Base-by-base conservation (phyloP, 2,113 vertebrate species). In the Trogon surrucura region DNA sequence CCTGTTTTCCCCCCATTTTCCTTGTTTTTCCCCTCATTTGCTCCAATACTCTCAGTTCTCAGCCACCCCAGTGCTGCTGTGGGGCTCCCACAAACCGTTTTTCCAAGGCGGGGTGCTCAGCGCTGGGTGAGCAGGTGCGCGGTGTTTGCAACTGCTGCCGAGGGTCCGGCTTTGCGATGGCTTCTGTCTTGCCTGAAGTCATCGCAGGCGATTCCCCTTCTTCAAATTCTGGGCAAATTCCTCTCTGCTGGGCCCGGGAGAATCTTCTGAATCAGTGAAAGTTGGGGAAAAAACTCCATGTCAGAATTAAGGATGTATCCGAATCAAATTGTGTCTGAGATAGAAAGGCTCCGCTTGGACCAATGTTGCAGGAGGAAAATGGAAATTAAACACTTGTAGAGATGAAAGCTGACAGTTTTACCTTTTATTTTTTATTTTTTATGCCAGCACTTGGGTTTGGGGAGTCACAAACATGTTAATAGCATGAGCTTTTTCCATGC, bases 201-300 rank as follows among this genome's bases (percentile, higher is more conserved):
- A 3, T 2, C 9, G 30, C 0, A 26, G 11, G 22, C 10, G 41
- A 32, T 44, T 85, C 5, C 25, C 15, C 5, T 19, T 6, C 16
- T 57, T 25, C 30, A 16, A 53, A 85, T 62, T 79, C 75, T n/a
- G n/a, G n/a, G 11, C 44, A 45, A 45, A 45, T 45, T 45, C 27
- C 13, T n/a, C 62, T 19, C 2, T 45, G 12, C 21, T 48, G 25
- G 25, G 13, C 16, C 36, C 4, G 2, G 57, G 53, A 56, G 71
- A 89, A 61, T 80, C 65, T 72, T 53, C 53, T 20, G 29, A 27
- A 11, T 9, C 13, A 69, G 20, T 15, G n/a, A 54, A 65, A 70
- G 23, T 38, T 83, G 26, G 0, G 0, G 7, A 45, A 50, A 50
- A 19, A 12, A 29, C 10, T 18, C 11, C 0, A 0, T 20, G 16